Percentiles rank a stretch among this genome's conserved stretches.
Evolutionary conservation across 35 echinoderm and acorn worm genomes (phyloP).

Genomic region (Lytechinus pictus): DNA sequence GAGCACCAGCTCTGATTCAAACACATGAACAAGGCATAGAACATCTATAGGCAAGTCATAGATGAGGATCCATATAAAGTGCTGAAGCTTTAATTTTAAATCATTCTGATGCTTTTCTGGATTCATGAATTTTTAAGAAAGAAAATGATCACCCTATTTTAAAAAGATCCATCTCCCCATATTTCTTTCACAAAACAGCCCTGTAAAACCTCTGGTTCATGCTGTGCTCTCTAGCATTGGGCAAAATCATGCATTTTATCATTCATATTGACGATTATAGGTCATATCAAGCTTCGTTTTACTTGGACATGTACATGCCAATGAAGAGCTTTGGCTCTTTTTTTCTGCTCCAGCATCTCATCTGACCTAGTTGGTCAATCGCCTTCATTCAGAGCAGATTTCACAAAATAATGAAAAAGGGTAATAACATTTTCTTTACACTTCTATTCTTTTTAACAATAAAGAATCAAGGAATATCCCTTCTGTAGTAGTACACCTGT

Average conservation of each 20-base stretch:
- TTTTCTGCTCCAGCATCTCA: not conserved
- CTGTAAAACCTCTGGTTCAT: not conserved
- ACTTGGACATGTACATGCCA: not conserved
- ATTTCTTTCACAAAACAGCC: not conserved
- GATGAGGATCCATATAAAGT: not conserved
- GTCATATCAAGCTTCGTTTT: not conserved
- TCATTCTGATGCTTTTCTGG: not conserved
- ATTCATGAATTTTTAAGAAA: not conserved
- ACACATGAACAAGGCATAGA: not conserved
- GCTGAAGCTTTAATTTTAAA: not conserved
- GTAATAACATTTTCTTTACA: too few relatives aligned
- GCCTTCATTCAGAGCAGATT: not conserved
- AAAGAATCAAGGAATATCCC: not conserved
- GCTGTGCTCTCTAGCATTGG: not conserved
- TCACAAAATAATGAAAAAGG: not conserved
- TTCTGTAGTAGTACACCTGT: not conserved
- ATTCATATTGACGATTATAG: not conserved
- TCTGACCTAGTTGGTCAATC: not conserved
- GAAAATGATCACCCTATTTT: not conserved
- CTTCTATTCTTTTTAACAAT: not conserved
- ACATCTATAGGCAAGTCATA: not conserved
- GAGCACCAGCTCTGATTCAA: not conserved
- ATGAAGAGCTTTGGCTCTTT: not conserved
- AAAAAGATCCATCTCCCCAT: not conserved
- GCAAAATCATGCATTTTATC: not conserved